Evolutionary conservation across 1,140 invertebrate genomes (phyloP).

Genomic region (Dreissena polymorpha): DNA sequence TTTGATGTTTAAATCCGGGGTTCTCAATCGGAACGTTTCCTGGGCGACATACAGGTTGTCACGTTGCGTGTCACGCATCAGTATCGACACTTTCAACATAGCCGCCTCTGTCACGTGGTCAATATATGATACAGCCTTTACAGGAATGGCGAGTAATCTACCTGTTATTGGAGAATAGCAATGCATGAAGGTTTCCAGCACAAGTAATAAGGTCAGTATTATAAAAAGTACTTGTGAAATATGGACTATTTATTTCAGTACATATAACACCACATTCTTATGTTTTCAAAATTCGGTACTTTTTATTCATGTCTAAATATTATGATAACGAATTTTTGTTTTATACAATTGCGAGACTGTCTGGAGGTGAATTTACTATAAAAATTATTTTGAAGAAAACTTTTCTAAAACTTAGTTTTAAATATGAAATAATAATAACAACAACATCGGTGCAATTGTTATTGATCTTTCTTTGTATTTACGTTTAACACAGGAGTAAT

Average conservation of each 20-base stretch:
- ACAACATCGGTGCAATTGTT: not conserved
- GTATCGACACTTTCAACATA: slow-evolving; percentile 20
- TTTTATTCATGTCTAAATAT: not conserved
- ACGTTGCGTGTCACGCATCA: not conserved
- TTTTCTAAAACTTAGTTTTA: not conserved
- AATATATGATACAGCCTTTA: slow-evolving; percentile 2
- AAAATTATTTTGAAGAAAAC: not conserved
- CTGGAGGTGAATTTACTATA: not conserved
- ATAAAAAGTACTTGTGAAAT: not conserved
- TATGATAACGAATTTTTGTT: not conserved
- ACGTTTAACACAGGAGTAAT: not conserved
- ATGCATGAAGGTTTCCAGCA: not conserved
- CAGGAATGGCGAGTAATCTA: not conserved
- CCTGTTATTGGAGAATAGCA: not conserved
- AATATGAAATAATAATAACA: slow-evolving; percentile 6
- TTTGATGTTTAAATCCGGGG: slow-evolving; percentile 21
- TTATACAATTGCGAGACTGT: not conserved
- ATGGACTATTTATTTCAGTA: not conserved
- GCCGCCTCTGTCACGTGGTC: slow-evolving; percentile 29
- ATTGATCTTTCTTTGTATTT: not conserved
- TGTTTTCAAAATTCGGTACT: not conserved
- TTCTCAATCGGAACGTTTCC: not conserved
- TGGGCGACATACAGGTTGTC: slow-evolving; percentile 1
- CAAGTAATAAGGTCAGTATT: not conserved
- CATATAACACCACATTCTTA: not conserved